Conservation (phyloP, 2,113 vertebrate species). For the Zosterops hypoxanthus region DNA sequence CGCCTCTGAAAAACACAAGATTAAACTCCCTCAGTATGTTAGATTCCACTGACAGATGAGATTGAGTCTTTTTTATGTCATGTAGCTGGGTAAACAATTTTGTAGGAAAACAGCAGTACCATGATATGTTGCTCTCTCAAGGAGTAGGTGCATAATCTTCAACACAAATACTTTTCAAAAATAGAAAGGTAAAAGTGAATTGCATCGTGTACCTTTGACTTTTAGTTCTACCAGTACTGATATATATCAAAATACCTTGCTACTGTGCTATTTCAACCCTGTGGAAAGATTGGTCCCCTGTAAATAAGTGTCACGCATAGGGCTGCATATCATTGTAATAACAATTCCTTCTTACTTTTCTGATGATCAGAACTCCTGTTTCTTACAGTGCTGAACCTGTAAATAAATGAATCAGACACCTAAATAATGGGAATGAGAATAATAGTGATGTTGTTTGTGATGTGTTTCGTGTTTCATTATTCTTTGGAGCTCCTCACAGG, state of each 20-base stretch:
- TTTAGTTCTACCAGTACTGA: not conserved
- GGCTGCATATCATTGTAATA: not conserved
- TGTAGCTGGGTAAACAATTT: not conserved
- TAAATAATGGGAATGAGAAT: not conserved
- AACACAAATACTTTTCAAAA: not conserved
- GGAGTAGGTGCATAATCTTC: not conserved
- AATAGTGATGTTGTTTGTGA: not conserved
- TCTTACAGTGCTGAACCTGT: not conserved
- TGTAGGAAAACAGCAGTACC: not conserved
- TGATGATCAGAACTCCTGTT: not conserved
- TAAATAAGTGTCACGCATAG: not conserved
- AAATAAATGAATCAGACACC: conserved; percentile 56
- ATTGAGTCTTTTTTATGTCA: not conserved
- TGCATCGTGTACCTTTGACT: not conserved
- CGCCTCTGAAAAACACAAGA: not conserved
- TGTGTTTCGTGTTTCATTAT: not conserved
- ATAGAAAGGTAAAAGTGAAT: not conserved
- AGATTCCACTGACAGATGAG: not conserved
- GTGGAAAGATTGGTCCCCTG: not conserved
- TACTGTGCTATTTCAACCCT: not conserved
- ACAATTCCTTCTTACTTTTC: not conserved
- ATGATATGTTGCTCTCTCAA: not conserved
- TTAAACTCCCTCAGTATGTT: not conserved
- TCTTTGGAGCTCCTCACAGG: not conserved
- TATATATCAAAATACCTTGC: not conserved